Evolutionary conservation across 2,797 vertebrate species (phyloP).

Genomic region (Adelosebastes latens): DNA sequence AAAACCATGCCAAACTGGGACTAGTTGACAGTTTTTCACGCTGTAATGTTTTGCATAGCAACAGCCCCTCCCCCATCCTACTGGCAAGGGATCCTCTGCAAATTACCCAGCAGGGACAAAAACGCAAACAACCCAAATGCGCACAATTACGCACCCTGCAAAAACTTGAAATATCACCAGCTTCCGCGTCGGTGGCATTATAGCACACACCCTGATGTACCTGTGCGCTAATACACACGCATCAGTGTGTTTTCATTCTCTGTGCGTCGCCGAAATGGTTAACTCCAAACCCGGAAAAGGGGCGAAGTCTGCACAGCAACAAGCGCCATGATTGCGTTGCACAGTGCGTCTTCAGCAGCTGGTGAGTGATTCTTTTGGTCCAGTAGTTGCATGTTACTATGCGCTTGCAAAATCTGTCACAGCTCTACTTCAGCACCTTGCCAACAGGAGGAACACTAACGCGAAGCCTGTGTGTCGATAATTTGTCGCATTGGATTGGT

Average conservation of each 20-base stretch:
- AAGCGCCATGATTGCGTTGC: slow-evolving; percentile 86
- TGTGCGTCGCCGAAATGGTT: slow-evolving; percentile 72
- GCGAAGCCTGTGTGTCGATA: slow-evolving; percentile 41
- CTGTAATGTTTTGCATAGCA: slow-evolving; percentile 88
- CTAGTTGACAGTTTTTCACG: slow-evolving; percentile 79
- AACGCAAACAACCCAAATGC: slow-evolving; percentile 50
- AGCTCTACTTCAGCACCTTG: slow-evolving; percentile 66
- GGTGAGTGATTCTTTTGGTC: slow-evolving; percentile 85
- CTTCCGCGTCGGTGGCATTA: fast-evolving
- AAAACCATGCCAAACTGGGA: slow-evolving; percentile 42
- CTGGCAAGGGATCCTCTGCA: slow-evolving; percentile 71
- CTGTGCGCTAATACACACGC: fast-evolving
- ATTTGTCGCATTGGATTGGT: slow-evolving; percentile 56
- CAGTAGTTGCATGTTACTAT: slow-evolving; percentile 85
- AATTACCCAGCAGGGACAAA: slow-evolving; percentile 43
- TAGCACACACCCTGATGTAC: fast-evolving
- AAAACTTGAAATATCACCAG: fast-evolving
- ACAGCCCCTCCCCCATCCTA: slow-evolving; percentile 79
- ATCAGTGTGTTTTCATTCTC: neutral
- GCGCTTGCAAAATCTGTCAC: slow-evolving; percentile 80
- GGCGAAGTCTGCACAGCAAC: slow-evolving; percentile 89
- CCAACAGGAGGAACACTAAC: slow-evolving; percentile 67
- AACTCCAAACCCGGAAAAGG: slow-evolving; percentile 74
- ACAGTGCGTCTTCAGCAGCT: slow-evolving; percentile 79
- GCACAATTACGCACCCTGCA: neutral